Evolutionary conservation across 2,797 vertebrate species (phyloP), one percentile per base, ranked within the genome.

Genomic region (Phrynocephalus guinanensis): DNA sequence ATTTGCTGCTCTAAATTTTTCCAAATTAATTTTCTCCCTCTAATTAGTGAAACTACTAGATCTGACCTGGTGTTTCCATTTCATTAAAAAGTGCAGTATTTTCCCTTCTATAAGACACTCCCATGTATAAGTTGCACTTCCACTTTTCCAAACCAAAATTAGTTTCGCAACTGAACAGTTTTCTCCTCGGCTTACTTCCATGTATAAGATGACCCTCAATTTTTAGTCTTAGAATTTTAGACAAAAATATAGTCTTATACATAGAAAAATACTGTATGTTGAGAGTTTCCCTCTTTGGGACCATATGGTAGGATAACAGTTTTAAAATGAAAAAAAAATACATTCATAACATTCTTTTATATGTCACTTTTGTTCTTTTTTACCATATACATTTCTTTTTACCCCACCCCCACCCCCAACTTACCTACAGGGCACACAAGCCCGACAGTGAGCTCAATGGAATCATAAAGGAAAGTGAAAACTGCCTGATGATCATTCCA

Each of bases 381-480:
- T 33, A 52, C 44, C 11, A 44, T 38, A 56, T 87, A 18, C 48
- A 38, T 85, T 89, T 90, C 33, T 30, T 56, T 56, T 87, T 10
- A 68, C 30, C 1, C 33, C 33, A 33, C 33, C 33, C 83, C 90
- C 87, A 92, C 85, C 86, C 92, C 84, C 4, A 68, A 90, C 96
- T 96, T 86, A 97, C 97, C 96, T 86, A 88, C 0, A 77, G 91
- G 84, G 6, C 96, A 90, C 89, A 92, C 96, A 92, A 97, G 96
- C 30, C 56, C 89, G 22, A 97, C 89, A 2, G 84, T 95, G 76
- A 97, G 95, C 1, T 95, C 95, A 88, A 97, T 0, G 68, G 96
- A 95, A 44, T 96, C 96, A 79, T 96, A 96, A 83, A 97, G 96
- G 77, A 97, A 97, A 85, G 72, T 91, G 73, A 97, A 97, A 84